Evolutionary conservation across 1,140 invertebrate species (phyloP).

Genomic region (Caerostris darwini): DNA sequence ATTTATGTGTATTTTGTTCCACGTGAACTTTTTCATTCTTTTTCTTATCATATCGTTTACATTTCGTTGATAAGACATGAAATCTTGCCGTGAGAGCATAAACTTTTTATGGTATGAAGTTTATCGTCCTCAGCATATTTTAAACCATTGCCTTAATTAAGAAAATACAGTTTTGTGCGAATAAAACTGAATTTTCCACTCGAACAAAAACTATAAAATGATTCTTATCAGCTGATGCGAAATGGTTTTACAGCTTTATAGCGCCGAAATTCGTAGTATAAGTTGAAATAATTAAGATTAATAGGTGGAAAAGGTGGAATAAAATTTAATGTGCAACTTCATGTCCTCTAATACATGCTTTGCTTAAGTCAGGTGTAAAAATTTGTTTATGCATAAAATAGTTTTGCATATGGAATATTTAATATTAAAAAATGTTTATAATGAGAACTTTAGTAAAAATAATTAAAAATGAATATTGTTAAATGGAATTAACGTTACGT

Average conservation of each 20-base stretch:
- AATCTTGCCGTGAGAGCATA: neutral
- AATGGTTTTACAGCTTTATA: conserved; percentile 2
- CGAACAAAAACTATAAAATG: conserved; percentile 20
- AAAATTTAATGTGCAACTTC: neutral
- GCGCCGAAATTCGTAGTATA: neutral
- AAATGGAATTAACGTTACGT: too few relatives aligned
- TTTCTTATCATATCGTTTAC: conserved; percentile 13
- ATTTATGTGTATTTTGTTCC: conserved; percentile 2
- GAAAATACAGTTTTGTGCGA: neutral
- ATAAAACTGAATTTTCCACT: conserved; percentile 35
- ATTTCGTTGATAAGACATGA: neutral
- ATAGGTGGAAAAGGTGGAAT: neutral
- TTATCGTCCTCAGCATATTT: neutral
- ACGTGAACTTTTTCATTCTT: neutral
- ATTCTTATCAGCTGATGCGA: conserved; percentile 22
- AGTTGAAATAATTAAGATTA: conserved; percentile 36
- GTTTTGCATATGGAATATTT: too few relatives aligned
- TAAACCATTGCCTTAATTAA: conserved; percentile 28
- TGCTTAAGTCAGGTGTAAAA: too few relatives aligned
- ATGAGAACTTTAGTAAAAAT: too few relatives aligned
- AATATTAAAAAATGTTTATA: too few relatives aligned
- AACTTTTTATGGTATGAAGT: conserved; percentile 23
- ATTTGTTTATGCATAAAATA: too few relatives aligned
- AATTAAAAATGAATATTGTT: too few relatives aligned
- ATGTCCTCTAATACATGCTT: neutral